These are phyloP conservation scores for Eulemur coronatus DNA, from an alignment of 2,797 vertebrate species.

Conservation along the genomic window DNA sequence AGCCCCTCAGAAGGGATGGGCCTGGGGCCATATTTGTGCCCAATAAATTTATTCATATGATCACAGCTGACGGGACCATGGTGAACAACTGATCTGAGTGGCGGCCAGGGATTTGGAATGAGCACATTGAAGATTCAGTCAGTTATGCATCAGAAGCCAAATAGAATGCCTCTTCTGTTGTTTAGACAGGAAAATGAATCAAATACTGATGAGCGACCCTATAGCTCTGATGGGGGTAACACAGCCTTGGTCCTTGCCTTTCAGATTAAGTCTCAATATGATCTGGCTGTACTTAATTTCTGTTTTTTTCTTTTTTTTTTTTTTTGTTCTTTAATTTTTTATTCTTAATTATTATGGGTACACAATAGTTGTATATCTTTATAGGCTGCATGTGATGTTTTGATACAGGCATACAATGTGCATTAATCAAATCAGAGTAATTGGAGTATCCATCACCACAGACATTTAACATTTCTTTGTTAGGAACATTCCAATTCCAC, in stretches of 20 bases:
- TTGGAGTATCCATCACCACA: neutral
- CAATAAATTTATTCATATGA: neutral
- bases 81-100: neutral
- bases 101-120: neutral
- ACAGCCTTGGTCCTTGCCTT: neutral
- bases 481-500: neutral
- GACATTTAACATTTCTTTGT: neutral
- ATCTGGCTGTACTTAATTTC: neutral
- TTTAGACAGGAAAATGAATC: neutral
- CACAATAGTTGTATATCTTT: neutral
- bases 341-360: neutral
- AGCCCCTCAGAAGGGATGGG: neutral
- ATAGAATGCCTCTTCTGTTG: neutral
- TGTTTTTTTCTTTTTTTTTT: too few relatives aligned
- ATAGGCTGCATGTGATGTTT: neutral
- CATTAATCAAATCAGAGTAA: neutral
- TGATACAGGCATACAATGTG: neutral
- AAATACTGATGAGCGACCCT: neutral
- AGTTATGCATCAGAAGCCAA: neutral
- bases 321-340: neutral
- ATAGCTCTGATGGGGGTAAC: neutral
- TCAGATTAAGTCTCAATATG: neutral
- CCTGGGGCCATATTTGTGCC: fast-evolving
- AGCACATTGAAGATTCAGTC: neutral
- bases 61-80: neutral